Conservation (phyloP, 2,888 invertebrate genomes). For the Drosophila mulleri region DNA sequence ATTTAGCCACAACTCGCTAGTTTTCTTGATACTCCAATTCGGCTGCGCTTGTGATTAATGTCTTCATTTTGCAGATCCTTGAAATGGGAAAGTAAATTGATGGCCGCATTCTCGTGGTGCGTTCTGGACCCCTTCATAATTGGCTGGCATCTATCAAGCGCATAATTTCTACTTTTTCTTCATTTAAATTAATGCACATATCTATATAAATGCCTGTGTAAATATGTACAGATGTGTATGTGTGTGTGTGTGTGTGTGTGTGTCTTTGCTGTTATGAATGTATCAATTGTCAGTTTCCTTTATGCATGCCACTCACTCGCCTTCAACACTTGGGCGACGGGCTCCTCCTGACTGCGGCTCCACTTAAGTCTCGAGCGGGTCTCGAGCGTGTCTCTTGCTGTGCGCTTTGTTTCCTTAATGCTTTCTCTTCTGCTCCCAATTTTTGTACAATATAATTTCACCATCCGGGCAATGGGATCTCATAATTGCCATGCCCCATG, state of each 20-base stretch:
- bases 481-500: conserved; percentile 47
- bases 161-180: conserved; percentile 25
- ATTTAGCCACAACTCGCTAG: neutral
- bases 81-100: conserved; percentile 31
- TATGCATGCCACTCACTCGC: conserved; percentile 58
- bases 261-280: conserved; percentile 25
- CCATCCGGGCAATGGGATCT: conserved; percentile 66
- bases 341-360: conserved; percentile 57
- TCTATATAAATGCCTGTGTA: neutral
- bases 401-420: conserved; percentile 51
- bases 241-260: neutral
- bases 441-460: conserved; percentile 58
- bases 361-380: conserved; percentile 44
- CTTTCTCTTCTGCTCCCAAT: conserved; percentile 78
- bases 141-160: conserved; percentile 50
- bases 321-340: conserved; percentile 43
- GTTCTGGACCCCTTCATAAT: conserved; percentile 15
- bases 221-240: neutral
- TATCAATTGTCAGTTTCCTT: conserved; percentile 60
- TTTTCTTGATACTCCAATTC: neutral
- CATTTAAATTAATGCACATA: conserved; percentile 25
- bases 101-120: conserved; percentile 21
- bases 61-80: conserved; percentile 31
- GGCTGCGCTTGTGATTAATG: neutral
- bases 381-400: conserved; percentile 17